Percentiles rank a stretch among this genome's conserved stretches.
Conservation (phyloP, 2,888 invertebrate species). For the Axea sp. region DNA sequence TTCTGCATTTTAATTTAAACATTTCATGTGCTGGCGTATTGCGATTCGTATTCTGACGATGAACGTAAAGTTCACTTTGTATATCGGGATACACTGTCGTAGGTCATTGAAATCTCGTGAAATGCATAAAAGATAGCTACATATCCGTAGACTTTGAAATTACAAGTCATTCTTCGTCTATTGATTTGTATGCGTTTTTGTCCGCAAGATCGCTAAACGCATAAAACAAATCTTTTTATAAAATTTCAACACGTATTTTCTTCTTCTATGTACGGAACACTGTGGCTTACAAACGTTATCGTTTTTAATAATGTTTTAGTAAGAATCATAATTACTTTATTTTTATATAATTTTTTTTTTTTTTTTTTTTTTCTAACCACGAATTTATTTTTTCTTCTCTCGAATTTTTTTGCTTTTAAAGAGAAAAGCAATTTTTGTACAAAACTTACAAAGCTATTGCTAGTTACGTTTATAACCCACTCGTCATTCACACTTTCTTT, state of each 20-base stretch:
- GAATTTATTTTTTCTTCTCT: no score
- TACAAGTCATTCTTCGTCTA: constrained; percentile 28
- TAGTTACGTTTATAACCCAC: constrained; percentile 63
- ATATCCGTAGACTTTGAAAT: constrained; percentile 28
- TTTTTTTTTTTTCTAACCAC: no score
- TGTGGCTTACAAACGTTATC: background rate
- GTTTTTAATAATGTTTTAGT: constrained; percentile 8
- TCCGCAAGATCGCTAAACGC: constrained; percentile 25
- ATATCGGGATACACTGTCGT: constrained; percentile 36
- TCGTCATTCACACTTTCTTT: constrained; percentile 65
- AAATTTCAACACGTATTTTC: constrained; percentile 30
- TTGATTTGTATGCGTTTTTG: constrained; percentile 55
- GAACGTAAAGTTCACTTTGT: constrained; percentile 41
- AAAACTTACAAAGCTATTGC: constrained; percentile 34
- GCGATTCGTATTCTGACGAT: no score
- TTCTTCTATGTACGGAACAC: background rate
- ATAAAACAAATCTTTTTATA: constrained; percentile 30
- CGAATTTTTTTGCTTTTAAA: no score
- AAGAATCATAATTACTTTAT: constrained; percentile 27
- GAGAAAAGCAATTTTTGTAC: background rate
- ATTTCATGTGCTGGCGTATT: no score
- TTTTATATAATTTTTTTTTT: no score
- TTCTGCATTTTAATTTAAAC: no score
- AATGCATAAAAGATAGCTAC: constrained; percentile 49
- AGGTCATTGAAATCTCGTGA: constrained; percentile 46